A percentile compares a stretch with the other conserved stretches of the same genome.
Evolutionary conservation across 2,888 invertebrate species (phyloP).

Genomic region (Acanthosepion pharaonis): DNA sequence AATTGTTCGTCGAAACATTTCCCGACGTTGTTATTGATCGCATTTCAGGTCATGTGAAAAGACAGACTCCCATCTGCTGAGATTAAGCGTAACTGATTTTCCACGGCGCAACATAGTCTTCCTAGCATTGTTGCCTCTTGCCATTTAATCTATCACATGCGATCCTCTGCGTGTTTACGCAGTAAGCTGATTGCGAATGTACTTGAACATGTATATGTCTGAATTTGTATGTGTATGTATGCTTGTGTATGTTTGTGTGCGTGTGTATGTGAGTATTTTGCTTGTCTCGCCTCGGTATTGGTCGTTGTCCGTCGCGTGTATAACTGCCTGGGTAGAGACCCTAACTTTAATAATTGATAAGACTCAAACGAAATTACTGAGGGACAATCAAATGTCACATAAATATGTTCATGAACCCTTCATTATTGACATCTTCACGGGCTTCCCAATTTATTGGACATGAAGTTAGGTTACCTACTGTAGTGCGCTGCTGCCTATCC

Average conservation of each 20-base stretch:
- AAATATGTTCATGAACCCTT: background rate
- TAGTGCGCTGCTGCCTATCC: background rate
- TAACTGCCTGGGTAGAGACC: background rate
- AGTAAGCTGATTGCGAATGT: background rate
- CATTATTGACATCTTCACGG: conserved; percentile 18
- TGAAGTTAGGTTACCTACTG: background rate
- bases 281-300: background rate
- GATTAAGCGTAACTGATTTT: no score
- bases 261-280: background rate
- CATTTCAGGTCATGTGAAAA: no score
- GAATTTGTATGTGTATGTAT: background rate
- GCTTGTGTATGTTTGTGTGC: background rate
- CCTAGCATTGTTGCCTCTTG: no score
- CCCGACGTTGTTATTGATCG: no score
- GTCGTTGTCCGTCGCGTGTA: background rate
- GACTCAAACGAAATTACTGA: background rate
- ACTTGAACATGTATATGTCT: background rate
- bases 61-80: no score
- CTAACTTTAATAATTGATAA: background rate
- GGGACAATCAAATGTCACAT: background rate
- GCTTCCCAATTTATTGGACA: background rate
- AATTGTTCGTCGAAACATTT: no score
- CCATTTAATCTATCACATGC: background rate
- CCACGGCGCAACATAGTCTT: no score
- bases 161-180: background rate